phyloP scores from a whole-genome alignment of 2,113 vertebrate genomes.

The Morone saxatilis region DNA sequence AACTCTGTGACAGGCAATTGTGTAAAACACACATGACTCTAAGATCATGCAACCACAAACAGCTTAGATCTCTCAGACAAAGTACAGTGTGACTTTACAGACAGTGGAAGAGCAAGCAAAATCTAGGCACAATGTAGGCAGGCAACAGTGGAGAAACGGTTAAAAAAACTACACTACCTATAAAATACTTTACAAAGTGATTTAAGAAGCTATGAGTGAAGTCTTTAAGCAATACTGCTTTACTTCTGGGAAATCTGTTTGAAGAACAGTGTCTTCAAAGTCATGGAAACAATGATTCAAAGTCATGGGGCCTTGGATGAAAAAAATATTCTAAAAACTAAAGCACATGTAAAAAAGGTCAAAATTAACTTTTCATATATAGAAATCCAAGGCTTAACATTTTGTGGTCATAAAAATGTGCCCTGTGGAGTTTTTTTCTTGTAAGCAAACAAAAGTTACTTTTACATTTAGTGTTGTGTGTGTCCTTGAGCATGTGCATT shows the following conservation, averaged over 20 bases:
- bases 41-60: slow-evolving; percentile 51
- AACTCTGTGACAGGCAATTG: slow-evolving; percentile 16
- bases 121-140: slow-evolving; percentile 9
- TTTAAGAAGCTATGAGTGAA: neutral
- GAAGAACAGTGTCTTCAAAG: neutral
- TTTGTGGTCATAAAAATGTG: no score
- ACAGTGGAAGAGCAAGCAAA: neutral
- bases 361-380: neutral
- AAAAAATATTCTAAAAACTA: neutral
- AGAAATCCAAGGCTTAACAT: no score
- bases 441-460: no score
- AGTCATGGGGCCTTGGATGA: neutral
- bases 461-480: no score
- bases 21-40: slow-evolving; percentile 9
- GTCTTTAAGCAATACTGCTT: neutral
- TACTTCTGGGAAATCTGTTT: neutral
- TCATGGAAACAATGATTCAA: neutral
- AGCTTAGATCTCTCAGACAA: slow-evolving; percentile 4
- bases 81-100: neutral
- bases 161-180: neutral
- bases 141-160: neutral
- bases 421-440: no score
- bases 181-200: neutral
- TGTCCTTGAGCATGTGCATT: no score
- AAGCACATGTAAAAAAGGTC: neutral